These are phyloP conservation scores for Homarus gammarus DNA, from an alignment of 2,888 invertebrate species.

Conservation along the genomic window DNA sequence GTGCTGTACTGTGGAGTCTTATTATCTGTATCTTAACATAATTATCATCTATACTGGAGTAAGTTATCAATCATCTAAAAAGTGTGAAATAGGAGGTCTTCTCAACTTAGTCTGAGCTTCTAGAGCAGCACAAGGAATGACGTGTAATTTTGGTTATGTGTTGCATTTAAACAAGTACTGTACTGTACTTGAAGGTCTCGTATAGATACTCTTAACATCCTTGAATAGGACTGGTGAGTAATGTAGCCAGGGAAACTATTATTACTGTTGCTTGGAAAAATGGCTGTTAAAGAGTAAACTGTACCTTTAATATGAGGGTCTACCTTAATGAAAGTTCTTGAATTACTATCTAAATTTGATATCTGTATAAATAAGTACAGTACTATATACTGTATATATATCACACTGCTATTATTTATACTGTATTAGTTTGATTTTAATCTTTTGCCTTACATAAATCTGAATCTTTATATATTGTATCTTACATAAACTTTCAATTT, in stretches of 20 bases:
- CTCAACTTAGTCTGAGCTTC: too few relatives aligned
- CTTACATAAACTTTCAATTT: slow-evolving; percentile 20
- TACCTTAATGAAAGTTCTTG: not conserved
- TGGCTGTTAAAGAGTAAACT: not conserved
- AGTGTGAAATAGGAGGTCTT: too few relatives aligned
- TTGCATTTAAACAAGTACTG: too few relatives aligned
- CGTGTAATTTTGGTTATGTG: too few relatives aligned
- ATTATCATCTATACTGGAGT: too few relatives aligned
- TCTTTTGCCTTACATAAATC: not conserved
- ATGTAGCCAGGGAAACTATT: not conserved
- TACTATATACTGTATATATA: not conserved
- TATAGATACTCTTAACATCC: too few relatives aligned
- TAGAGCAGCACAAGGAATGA: too few relatives aligned
- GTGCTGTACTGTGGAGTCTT: too few relatives aligned
- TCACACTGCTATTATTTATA: not conserved
- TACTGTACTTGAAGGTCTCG: too few relatives aligned
- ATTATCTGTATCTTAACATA: too few relatives aligned
- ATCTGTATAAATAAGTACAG: not conserved
- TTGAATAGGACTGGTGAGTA: not conserved
- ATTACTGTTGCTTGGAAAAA: not conserved
- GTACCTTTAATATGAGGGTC: not conserved
- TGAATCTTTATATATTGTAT: not conserved
- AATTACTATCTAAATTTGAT: slow-evolving; percentile 7
- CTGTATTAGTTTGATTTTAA: not conserved
- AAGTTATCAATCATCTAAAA: too few relatives aligned